These are phyloP conservation scores for Diuraphis noxia DNA, from an alignment of 1,140 invertebrate genomes.

Conservation along the genomic window DNA sequence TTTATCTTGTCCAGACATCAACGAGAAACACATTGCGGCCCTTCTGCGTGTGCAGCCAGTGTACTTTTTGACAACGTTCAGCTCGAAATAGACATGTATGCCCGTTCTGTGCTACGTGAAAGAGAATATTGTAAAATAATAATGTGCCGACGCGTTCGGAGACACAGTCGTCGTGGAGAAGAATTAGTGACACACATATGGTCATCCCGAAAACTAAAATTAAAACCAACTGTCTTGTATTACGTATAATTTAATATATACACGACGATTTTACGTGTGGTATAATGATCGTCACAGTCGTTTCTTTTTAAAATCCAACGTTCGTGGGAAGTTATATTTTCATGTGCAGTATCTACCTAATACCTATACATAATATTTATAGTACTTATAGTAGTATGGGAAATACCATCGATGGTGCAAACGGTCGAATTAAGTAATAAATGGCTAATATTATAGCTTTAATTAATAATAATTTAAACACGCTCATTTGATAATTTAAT, in stretches of 20 bases:
- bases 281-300: not conserved
- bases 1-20: slow-evolving; percentile 25
- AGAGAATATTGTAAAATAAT: not conserved
- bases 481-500: not conserved
- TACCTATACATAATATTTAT: too few relatives aligned
- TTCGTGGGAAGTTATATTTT: not conserved
- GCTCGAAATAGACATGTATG: not conserved
- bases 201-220: not conserved
- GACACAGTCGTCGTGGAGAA: not conserved
- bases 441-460: not conserved
- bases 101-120: not conserved
- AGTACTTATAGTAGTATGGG: too few relatives aligned
- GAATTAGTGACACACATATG: not conserved
- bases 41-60: not conserved
- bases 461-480: not conserved
- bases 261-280: not conserved
- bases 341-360: too few relatives aligned
- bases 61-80: not conserved
- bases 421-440: not conserved
- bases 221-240: slow-evolving; percentile 17
- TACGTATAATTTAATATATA: not conserved
- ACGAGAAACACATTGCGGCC: slow-evolving; percentile 24
- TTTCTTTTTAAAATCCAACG: not conserved
- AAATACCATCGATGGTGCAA: not conserved
- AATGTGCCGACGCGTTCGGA: not conserved